phyloP scores from a whole-genome alignment of 2,797 vertebrate genomes.

The Morus bassanus region DNA sequence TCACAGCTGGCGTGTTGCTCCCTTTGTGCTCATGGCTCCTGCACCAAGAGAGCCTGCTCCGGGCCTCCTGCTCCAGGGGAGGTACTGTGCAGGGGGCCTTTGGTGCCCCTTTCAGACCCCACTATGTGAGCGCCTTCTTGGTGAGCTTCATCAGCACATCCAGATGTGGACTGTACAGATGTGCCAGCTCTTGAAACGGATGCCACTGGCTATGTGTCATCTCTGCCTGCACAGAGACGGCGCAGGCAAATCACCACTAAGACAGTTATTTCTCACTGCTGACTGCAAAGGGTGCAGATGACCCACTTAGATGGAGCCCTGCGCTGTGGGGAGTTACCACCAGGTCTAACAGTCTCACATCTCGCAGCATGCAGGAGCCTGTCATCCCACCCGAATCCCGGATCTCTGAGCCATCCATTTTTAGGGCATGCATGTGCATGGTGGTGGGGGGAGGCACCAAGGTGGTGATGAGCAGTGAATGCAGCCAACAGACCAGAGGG shows the following conservation, averaged over 20 bases:
- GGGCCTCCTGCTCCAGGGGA: neutral
- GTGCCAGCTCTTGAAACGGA: neutral
- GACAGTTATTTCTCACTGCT: neutral
- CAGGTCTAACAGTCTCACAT: neutral
- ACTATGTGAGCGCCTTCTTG: neutral
- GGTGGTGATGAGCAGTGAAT: neutral
- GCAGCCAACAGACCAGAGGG: neutral
- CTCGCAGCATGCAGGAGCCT: neutral
- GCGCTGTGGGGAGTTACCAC: neutral
- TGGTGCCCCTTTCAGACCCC: neutral
- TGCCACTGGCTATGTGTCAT: neutral
- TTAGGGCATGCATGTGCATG: neutral
- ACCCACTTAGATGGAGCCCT: neutral
- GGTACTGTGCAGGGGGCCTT: accelerated
- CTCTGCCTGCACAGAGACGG: neutral
- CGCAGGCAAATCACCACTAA: neutral
- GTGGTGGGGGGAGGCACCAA: neutral
- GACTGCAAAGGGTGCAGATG: neutral
- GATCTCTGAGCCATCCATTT: accelerated
- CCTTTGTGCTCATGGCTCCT: accelerated
- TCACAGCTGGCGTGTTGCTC: accelerated
- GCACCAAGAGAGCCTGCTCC: neutral
- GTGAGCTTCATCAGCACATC: neutral
- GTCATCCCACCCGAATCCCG: neutral
- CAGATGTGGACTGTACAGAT: neutral